Base-by-base conservation (phyloP, 35 echinoderm and acorn worm genomes). In the Lytechinus variegatus region DNA sequence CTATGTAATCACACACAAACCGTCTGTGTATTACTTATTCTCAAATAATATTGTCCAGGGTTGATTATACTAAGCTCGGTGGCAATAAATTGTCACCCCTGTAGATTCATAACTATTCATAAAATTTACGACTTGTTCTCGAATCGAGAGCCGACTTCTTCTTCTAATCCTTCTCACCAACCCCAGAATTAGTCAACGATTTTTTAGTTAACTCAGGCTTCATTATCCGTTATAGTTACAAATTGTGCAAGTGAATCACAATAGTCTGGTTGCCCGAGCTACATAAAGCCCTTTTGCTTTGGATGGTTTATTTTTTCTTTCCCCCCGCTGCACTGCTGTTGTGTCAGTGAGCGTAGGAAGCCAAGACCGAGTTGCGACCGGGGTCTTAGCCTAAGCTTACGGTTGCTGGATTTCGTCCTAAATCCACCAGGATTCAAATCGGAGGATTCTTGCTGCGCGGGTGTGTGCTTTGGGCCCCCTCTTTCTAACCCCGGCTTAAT, bases 401-500 rank as follows among this genome's bases (percentile, higher is more conserved):
- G 27, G 52, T 44, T 93, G 92, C 53, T 55, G 92, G 92, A 93
- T 93, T 93, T 93, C 27, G 92, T 57, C 92, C 29, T 93, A 93
- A 93, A 93, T 93, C 92, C 92, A 27, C 11, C 9, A 93, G 92
- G 92, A 93, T 93, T 93, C 53, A 27, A 57, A 6, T 54, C 52
- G 29, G 53, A 93, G 92, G 92, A 93, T 93, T 79, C n/a, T 79
- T 56, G 21, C n/a, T 27, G 53, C 27, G 53, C 92, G 54, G 92
- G 92, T 93, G 92, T 93, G 92, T 90, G 66, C 66, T 51, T 54
- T 11, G 54, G 54, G 92, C 27, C 92, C 54, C 92, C 92, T 28
- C 92, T 90, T 33, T 93, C 92, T 93, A 93, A 93, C 92, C 92
- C 92, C 29, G 54, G 53, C 29, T 93, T 93, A 93, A 93, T 93